Base-by-base conservation (phyloP, 2,797 vertebrate species). In the Muscicapa striata region DNA sequence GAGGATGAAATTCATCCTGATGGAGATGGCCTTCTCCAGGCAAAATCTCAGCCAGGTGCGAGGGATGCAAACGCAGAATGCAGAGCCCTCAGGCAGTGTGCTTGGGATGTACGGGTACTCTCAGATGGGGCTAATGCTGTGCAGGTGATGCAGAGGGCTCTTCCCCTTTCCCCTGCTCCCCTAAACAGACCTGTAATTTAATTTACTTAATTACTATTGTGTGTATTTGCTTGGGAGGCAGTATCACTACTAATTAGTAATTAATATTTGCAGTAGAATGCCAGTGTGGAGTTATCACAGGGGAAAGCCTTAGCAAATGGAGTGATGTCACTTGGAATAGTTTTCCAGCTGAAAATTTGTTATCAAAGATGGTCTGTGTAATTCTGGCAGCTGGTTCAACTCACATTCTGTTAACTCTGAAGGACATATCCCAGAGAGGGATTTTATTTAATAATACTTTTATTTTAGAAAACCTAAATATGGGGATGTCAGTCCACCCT, bases 181-280 rank as follows among this genome's bases (percentile, higher is more conserved):
- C 77, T 94, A 67, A 87, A 77, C 45, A 69, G 59, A 70, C 32
- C 64, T 87, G 49, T 84, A 57, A 89, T 76, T 95, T 92, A 34
- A 64, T 91, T 88, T 80, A 43, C 78, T 85, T 95, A 82, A 95
- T 92, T 90, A 78, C 68, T 77, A 59, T 52, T 58, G 29, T 69
- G 62, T 81, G 68, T 83, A 40, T 59, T 83, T 92, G 69, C 68
- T 80, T 89, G 79, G 64, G 73, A 94, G 69, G 54, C 79, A 75
- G 61, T 57, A 68, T 82, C 26, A 6, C 61, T 70, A 8, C 73
- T 94, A 80, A 90, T 95, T 82, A 80, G 75, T 84, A 85, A 85
- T 87, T 93, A 89, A 80, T 92, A 89, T 61, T 90, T 92, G 58
- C 66, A 70, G 48, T 62, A 62, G 64, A 87, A 80, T 63, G 55